A percentile compares a stretch with the other conserved stretches of the same genome.
These are phyloP conservation scores for Catocala nupta DNA, from an alignment of 2,888 invertebrate genomes.

Conservation along the genomic window DNA sequence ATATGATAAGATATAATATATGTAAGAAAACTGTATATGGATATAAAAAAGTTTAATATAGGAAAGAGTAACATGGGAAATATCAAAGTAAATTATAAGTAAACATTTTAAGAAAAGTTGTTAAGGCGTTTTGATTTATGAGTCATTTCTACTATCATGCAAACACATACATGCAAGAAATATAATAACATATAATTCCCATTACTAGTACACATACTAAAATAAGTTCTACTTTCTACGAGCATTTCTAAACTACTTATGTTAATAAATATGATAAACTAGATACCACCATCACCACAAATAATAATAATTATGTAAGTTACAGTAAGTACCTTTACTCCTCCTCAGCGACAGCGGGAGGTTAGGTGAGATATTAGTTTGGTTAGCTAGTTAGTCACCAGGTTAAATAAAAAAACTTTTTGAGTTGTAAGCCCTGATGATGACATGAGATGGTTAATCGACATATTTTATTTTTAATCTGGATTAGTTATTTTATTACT, in stretches of 20 bases:
- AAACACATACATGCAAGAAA: background rate
- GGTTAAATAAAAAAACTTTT: background rate
- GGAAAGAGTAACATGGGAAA: no score
- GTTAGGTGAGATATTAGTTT: conserved; percentile 62
- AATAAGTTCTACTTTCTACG: no score
- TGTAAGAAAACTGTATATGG: no score
- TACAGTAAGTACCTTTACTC: conserved; percentile 69
- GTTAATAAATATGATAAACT: background rate
- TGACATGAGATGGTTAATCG: conserved; percentile 1
- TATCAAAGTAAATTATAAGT: no score
- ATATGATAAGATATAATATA: no score
- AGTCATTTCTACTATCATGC: no score
- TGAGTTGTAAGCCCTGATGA: conserved; percentile 15
- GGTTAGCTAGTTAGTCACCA: conserved; percentile 69
- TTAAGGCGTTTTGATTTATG: no score
- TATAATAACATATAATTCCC: background rate
- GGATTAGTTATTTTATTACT: no score
- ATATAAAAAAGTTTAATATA: no score
- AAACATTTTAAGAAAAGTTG: no score
- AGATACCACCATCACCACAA: conserved; percentile 19
- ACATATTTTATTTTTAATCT: background rate
- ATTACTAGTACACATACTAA: no score
- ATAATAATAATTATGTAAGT: conserved; percentile 8
- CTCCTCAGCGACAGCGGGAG: conserved; percentile 80
- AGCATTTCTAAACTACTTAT: no score